Evolutionary conservation across 2,888 invertebrate species (phyloP).

Genomic region (Ectemnius cavifrons): DNA sequence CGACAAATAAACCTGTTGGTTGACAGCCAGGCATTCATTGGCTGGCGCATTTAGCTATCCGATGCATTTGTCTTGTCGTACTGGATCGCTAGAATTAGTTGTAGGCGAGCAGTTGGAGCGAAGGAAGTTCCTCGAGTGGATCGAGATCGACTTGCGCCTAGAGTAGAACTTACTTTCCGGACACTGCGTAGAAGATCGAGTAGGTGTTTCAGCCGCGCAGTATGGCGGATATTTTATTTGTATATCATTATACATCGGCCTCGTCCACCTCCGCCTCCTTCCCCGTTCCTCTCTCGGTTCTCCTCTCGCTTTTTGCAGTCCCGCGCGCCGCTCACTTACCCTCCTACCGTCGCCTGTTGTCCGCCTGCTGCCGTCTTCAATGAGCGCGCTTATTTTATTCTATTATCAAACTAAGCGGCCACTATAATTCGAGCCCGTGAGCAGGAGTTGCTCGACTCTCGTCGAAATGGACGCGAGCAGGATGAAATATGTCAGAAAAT

Average conservation of each 20-base stretch:
- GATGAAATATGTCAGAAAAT: too few species aligned
- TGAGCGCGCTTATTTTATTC: conserved; percentile 56
- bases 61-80: too few species aligned
- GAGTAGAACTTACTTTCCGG: conserved; percentile 28
- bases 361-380: conserved; percentile 32
- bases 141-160: too few species aligned
- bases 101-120: too few species aligned
- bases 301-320: conserved; percentile 31
- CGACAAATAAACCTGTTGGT: too few species aligned
- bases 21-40: too few species aligned
- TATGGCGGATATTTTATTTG: conserved; percentile 72
- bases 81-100: too few species aligned
- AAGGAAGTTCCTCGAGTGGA: too few species aligned
- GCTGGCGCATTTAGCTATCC: too few species aligned
- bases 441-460: too few species aligned
- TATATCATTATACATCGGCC: conserved; percentile 72
- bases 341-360: conserved; percentile 1
- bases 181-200: conserved; percentile 51
- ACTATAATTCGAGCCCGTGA: too few species aligned
- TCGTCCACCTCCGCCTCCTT: conserved; percentile 45
- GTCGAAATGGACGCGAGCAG: too few species aligned
- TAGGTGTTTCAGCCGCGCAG: conserved; percentile 58
- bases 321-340: conserved; percentile 17
- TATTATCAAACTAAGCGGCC: conserved; percentile 26
- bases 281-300: conserved; percentile 37